phyloP scores from a whole-genome alignment of 2,797 vertebrate species.

The Oryzias sinensis region DNA sequence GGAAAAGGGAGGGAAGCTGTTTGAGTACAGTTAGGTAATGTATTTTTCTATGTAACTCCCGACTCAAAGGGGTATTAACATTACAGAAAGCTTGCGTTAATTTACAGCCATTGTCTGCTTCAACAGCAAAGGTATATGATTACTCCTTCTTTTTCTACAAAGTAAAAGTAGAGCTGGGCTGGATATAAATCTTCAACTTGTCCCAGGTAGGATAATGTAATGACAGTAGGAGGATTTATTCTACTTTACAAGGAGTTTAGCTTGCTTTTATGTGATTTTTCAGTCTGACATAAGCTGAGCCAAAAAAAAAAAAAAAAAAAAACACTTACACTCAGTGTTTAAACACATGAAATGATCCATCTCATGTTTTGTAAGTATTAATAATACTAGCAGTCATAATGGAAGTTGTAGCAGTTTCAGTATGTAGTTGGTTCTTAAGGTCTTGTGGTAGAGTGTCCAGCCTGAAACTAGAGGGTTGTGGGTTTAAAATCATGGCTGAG shows the following conservation, averaged over 20 bases:
- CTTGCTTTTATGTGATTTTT: conserved; percentile 27
- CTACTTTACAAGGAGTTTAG: conserved; percentile 25
- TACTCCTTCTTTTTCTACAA: conserved; percentile 3
- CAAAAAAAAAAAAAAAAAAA: too few relatives aligned
- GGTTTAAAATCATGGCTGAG: too few relatives aligned
- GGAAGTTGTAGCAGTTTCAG: too few relatives aligned
- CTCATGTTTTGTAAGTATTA: too few relatives aligned
- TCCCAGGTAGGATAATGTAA: background rate
- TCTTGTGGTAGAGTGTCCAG: too few relatives aligned
- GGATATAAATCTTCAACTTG: conserved; percentile 8
- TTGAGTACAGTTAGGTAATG: conserved; percentile 33
- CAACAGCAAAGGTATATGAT: conserved; percentile 16
- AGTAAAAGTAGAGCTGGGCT: conserved; percentile 2
- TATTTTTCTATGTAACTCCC: conserved; percentile 28
- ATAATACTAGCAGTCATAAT: too few relatives aligned
- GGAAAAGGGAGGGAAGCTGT: conserved; percentile 16
- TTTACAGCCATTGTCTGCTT: conserved; percentile 23
- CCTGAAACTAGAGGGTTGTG: too few relatives aligned
- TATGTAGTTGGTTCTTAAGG: too few relatives aligned
- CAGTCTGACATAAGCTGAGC: conserved; percentile 8
- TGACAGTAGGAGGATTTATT: conserved; percentile 12
- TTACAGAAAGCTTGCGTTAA: conserved; percentile 16
- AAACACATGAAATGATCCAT: too few relatives aligned
- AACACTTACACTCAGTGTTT: too few relatives aligned
- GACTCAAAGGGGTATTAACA: conserved; percentile 32